These are phyloP conservation scores for Eptesicus fuscus DNA, from an alignment of 2,113 vertebrate genomes.

Conservation along the genomic window DNA sequence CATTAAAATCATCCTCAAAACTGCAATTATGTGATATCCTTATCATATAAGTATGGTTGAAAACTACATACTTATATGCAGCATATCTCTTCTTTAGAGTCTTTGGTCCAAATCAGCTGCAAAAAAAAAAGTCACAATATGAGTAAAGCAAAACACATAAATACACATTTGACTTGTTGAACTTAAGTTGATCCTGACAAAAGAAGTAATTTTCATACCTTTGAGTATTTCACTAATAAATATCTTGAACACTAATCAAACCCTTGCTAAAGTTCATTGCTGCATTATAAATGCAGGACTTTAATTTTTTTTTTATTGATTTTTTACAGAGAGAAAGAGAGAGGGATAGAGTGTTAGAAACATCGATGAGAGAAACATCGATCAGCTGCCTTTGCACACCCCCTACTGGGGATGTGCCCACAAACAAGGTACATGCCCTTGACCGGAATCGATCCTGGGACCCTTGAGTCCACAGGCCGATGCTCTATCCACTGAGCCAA, in stretches of 20 bases:
- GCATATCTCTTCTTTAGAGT: not conserved
- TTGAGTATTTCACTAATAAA: not conserved
- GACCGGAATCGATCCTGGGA: too few relatives aligned
- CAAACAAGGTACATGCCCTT: too few relatives aligned
- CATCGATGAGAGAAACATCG: too few relatives aligned
- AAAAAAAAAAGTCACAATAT: not conserved
- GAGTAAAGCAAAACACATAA: not conserved
- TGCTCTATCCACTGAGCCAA: too few relatives aligned
- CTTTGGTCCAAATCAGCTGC: not conserved
- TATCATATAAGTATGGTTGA: not conserved
- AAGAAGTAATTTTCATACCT: not conserved
- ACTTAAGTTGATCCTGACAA: not conserved
- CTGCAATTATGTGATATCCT: not conserved
- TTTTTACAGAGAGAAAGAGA: too few relatives aligned
- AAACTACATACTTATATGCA: not conserved
- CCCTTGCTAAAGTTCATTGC: not conserved
- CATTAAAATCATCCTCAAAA: slow-evolving; percentile 20
- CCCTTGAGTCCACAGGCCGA: too few relatives aligned
- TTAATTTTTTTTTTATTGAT: too few relatives aligned
- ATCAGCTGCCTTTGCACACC: too few relatives aligned
- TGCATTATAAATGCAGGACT: not conserved
- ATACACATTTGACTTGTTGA: not conserved
- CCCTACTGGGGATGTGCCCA: too few relatives aligned
- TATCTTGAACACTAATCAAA: not conserved
- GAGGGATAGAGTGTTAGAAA: too few relatives aligned